phyloP scores from a whole-genome alignment of 2,888 invertebrate species.

The Aricia artaxerxes region DNA sequence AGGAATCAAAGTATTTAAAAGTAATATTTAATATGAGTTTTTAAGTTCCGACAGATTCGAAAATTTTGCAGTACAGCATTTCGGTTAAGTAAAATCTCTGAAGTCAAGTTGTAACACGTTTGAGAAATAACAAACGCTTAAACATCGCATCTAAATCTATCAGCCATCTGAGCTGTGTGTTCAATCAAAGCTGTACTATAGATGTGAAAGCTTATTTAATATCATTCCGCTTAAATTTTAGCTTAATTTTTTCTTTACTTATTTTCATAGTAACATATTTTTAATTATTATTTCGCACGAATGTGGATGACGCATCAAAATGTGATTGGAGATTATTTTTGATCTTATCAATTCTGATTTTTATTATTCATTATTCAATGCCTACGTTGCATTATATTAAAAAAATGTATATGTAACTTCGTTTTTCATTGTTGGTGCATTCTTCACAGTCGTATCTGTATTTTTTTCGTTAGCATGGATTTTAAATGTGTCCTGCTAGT shows the following conservation, averaged over 20 bases:
- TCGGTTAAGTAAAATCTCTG: slow-evolving; percentile 70
- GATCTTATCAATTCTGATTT: not conserved
- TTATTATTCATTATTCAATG: not conserved
- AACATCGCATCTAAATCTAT: slow-evolving; percentile 58
- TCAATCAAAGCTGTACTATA: slow-evolving; percentile 71
- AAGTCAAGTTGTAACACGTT: slow-evolving; percentile 78
- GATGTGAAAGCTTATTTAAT: slow-evolving; percentile 70
- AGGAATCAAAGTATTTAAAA: slow-evolving; percentile 33
- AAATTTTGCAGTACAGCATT: slow-evolving; percentile 64
- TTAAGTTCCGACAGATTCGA: slow-evolving; percentile 67
- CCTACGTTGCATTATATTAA: not conserved
- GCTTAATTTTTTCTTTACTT: slow-evolving; percentile 62
- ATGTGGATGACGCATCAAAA: not conserved
- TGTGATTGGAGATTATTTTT: not conserved
- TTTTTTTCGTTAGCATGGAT: slow-evolving; percentile 65
- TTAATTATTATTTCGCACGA: slow-evolving; percentile 46
- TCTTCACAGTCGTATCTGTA: slow-evolving; percentile 45
- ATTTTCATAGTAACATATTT: slow-evolving; percentile 66
- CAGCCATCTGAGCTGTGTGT: slow-evolving; percentile 66
- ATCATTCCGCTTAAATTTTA: slow-evolving; percentile 65
- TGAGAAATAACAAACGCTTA: slow-evolving; percentile 71
- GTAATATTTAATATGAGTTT: slow-evolving; percentile 53
- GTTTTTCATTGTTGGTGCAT: slow-evolving; percentile 32
- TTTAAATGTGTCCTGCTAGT: slow-evolving; percentile 66
- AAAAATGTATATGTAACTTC: not conserved